These are phyloP conservation scores for Anoura caudifer DNA, from an alignment of 2,113 vertebrate species.

Conservation along the genomic window DNA sequence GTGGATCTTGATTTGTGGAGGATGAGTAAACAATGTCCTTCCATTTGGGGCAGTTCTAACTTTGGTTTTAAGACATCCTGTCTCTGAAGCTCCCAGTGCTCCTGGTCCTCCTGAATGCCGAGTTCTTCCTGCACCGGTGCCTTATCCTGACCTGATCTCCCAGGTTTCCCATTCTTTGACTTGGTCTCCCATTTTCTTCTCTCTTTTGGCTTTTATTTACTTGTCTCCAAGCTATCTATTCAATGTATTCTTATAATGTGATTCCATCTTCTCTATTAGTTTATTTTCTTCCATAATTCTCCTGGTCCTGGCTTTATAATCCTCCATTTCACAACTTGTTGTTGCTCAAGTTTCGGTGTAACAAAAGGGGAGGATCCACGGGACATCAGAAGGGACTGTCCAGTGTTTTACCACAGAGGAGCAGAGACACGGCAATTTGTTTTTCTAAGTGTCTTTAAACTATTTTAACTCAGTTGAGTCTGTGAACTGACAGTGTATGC, in stretches of 20 bases:
- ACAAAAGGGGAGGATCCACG: background rate
- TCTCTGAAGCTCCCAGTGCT: background rate
- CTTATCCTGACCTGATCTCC: background rate
- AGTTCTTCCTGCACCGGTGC: background rate
- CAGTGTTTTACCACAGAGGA: background rate
- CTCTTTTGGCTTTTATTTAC: background rate
- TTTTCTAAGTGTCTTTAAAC: background rate
- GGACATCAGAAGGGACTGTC: background rate
- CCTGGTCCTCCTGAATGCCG: background rate
- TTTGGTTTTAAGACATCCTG: background rate
- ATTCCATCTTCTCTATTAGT: background rate
- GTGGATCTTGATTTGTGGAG: background rate
- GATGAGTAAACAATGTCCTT: background rate
- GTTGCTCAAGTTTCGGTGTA: background rate
- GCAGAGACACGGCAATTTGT: background rate
- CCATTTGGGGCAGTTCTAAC: background rate
- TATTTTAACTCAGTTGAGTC: background rate
- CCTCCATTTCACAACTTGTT: background rate
- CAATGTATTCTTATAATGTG: background rate
- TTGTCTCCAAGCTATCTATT: background rate
- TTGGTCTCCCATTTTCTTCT: background rate
- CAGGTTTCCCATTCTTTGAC: background rate
- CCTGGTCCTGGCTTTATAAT: background rate
- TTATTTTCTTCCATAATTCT: background rate
- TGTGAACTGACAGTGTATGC: background rate